These are phyloP conservation scores for Ageneiosus marmoratus DNA, from an alignment of 2,113 vertebrate genomes.

Conservation along the genomic window DNA sequence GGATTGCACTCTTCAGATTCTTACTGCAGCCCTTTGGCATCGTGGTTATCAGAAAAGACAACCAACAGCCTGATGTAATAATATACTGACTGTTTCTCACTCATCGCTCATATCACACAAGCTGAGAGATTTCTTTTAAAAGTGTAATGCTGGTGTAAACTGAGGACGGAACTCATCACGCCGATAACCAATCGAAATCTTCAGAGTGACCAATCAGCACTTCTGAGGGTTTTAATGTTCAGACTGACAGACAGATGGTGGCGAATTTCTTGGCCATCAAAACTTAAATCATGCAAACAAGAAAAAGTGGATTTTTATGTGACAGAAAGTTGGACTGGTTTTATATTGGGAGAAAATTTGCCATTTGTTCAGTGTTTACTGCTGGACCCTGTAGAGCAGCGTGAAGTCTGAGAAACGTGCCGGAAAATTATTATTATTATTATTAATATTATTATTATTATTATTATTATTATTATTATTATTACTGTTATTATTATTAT, in stretches of 20 bases:
- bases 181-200: too few relatives aligned
- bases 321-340: neutral
- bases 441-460: too few relatives aligned
- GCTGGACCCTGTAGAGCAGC: neutral
- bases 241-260: neutral
- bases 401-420: too few relatives aligned
- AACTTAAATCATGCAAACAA: neutral
- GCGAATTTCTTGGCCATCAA: neutral
- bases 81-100: neutral
- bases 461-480: too few relatives aligned
- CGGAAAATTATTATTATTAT: too few relatives aligned
- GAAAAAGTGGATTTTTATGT: neutral
- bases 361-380: neutral
- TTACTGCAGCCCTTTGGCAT: neutral
- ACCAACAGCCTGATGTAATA: conserved; percentile 1
- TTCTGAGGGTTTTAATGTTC: neutral
- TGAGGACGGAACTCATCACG: neutral
- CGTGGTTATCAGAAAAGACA: neutral
- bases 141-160: neutral
- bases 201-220: neutral
- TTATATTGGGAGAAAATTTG: neutral
- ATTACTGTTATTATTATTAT: too few relatives aligned
- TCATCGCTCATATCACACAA: neutral
- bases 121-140: neutral
- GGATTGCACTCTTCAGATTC: neutral